Percentiles rank a stretch among this genome's conserved stretches.
Conservation (phyloP, 2,888 invertebrate species). For the Sarcophaga rosellei region DNA sequence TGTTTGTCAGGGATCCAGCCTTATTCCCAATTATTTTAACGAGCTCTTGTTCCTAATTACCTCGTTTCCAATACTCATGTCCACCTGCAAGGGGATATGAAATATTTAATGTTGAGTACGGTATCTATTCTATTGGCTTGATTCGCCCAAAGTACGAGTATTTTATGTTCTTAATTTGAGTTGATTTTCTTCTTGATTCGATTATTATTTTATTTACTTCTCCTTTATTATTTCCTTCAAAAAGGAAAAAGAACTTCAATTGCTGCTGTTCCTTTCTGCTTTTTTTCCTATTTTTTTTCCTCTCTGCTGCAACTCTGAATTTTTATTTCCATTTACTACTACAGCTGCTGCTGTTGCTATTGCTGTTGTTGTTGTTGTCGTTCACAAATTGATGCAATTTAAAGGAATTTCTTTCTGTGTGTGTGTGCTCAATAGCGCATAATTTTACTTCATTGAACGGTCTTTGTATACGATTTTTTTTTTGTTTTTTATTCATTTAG, state of each 20-base stretch:
- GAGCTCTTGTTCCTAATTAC: too few species aligned
- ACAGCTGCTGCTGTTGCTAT: slow-evolving; percentile 6
- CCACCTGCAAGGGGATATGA: too few species aligned
- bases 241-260: slow-evolving; percentile 30
- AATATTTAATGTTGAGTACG: too few species aligned
- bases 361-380: slow-evolving; percentile 30
- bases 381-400: slow-evolving; percentile 69
- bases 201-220: slow-evolving; percentile 64
- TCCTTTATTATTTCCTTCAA: background rate
- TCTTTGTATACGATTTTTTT: slow-evolving; percentile 45
- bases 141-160: slow-evolving; percentile 25
- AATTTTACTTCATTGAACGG: slow-evolving; percentile 53
- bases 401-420: slow-evolving; percentile 62
- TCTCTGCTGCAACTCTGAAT: background rate
- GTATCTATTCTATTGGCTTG: too few species aligned
- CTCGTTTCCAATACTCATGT: too few species aligned
- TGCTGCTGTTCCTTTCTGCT: slow-evolving; percentile 4
- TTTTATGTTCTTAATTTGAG: slow-evolving; percentile 24
- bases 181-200: slow-evolving; percentile 62
- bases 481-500: background rate
- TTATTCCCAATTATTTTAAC: too few species aligned
- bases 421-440: slow-evolving; percentile 67
- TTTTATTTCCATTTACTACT: background rate
- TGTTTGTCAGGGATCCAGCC: too few species aligned
- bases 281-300: slow-evolving; percentile 19